These are phyloP conservation scores for Dysdera silvatica DNA, from an alignment of 1,140 invertebrate species.

Conservation along the genomic window DNA sequence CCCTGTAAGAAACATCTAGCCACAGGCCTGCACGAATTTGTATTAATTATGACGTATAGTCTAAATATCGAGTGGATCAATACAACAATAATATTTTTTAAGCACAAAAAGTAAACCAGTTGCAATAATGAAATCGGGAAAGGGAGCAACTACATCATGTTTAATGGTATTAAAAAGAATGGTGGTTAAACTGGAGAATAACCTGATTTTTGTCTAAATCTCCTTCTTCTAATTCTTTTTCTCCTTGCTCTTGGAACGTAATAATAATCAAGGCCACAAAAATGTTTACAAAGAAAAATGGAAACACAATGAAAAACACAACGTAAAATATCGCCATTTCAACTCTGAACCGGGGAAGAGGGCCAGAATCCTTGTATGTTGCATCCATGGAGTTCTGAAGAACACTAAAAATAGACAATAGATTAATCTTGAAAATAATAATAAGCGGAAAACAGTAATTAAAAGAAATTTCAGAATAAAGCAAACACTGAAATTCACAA, in stretches of 20 bases:
- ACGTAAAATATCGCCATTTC: slow-evolving; percentile 99
- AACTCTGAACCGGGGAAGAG: slow-evolving; percentile 95
- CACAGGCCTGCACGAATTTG: too few relatives aligned
- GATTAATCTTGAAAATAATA: too few relatives aligned
- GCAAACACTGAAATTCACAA: too few relatives aligned
- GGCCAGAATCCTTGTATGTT: slow-evolving; percentile 91
- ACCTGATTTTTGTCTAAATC: slow-evolving; percentile 94
- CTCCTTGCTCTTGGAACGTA: slow-evolving; percentile 99
- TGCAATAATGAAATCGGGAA: too few relatives aligned
- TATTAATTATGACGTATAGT: too few relatives aligned
- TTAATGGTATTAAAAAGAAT: too few relatives aligned
- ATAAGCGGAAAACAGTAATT: too few relatives aligned
- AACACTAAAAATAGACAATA: slow-evolving; percentile 63
- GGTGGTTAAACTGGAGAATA: not conserved
- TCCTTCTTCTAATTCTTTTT: slow-evolving; percentile 97
- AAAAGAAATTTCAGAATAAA: slow-evolving; percentile 6
- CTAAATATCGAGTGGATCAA: too few relatives aligned
- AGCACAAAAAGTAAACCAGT: too few relatives aligned
- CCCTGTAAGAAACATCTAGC: too few relatives aligned
- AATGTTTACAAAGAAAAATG: slow-evolving; percentile 99
- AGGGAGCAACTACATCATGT: too few relatives aligned
- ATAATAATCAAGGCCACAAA: slow-evolving; percentile 99
- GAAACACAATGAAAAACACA: slow-evolving; percentile 99
- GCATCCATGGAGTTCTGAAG: slow-evolving; percentile 99
- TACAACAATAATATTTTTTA: too few relatives aligned